Evolutionary conservation across 2,113 vertebrate species (phyloP).

Genomic region (Bombycilla garrulus): DNA sequence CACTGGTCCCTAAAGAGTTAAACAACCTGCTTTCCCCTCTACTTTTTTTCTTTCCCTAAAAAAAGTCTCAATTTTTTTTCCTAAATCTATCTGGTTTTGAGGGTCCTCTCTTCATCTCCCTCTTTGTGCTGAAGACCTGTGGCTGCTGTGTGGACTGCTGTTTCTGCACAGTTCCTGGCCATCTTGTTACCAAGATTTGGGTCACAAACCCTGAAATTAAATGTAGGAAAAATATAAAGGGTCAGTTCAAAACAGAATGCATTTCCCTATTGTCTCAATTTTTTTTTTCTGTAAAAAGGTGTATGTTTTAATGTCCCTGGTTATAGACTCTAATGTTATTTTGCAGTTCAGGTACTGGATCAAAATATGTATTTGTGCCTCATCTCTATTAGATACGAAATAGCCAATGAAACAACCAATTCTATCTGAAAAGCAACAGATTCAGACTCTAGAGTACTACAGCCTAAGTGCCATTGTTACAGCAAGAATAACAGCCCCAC

Average conservation of each 20-base stretch:
- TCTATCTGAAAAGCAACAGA: background rate
- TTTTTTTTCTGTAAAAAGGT: background rate
- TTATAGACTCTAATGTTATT: background rate
- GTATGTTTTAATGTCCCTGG: background rate
- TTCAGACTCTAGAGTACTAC: background rate
- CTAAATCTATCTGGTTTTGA: background rate
- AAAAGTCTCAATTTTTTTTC: background rate
- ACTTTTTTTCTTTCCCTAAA: background rate
- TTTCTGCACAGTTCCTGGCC: background rate
- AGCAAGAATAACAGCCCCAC: background rate
- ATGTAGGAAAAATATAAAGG: background rate
- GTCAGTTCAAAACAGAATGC: background rate
- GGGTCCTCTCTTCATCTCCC: background rate
- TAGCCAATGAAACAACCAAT: background rate
- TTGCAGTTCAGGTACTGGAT: background rate
- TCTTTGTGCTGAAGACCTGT: background rate
- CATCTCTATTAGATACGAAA: background rate
- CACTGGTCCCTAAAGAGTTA: background rate
- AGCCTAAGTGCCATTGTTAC: background rate
- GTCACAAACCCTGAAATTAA: background rate
- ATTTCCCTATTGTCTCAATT: background rate
- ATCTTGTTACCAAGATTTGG: background rate
- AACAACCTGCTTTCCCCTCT: background rate
- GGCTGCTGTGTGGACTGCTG: background rate
- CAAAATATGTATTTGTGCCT: background rate